Percentiles rank a stretch among this genome's conserved stretches.
Evolutionary conservation across 2,113 vertebrate species (phyloP).

Genomic region (Phasianus colchicus): DNA sequence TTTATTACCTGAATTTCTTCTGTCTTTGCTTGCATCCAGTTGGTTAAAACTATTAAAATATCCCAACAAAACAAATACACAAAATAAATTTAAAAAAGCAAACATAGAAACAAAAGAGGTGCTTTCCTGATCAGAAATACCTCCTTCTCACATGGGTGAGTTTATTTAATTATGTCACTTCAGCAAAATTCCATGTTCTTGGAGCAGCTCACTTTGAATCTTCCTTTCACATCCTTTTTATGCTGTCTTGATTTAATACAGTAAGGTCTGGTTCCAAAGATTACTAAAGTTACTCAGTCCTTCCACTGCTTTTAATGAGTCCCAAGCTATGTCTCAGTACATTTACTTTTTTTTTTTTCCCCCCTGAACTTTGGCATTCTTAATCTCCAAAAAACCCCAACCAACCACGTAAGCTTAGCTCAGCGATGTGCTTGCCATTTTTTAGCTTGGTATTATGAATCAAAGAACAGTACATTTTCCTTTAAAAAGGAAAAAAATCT

Average conservation of each 20-base stretch:
- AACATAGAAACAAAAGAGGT: background rate
- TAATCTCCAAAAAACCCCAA: background rate
- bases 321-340: background rate
- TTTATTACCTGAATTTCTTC: background rate
- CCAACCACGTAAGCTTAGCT: background rate
- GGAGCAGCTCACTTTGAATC: background rate
- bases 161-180: background rate
- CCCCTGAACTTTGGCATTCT: background rate
- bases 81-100: background rate
- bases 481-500: background rate
- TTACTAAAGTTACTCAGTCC: background rate
- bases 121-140: background rate
- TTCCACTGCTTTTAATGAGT: background rate
- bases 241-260: background rate
- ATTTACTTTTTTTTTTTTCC: background rate
- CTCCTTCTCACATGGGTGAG: background rate
- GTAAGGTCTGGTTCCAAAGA: background rate
- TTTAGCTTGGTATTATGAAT: background rate
- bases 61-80: background rate
- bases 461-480: background rate
- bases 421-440: background rate
- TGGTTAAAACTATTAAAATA: background rate
- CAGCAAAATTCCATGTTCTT: background rate
- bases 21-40: background rate
- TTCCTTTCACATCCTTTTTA: background rate